Conservation (phyloP, 2,113 vertebrate genomes). For the Corvus hawaiiensis region DNA sequence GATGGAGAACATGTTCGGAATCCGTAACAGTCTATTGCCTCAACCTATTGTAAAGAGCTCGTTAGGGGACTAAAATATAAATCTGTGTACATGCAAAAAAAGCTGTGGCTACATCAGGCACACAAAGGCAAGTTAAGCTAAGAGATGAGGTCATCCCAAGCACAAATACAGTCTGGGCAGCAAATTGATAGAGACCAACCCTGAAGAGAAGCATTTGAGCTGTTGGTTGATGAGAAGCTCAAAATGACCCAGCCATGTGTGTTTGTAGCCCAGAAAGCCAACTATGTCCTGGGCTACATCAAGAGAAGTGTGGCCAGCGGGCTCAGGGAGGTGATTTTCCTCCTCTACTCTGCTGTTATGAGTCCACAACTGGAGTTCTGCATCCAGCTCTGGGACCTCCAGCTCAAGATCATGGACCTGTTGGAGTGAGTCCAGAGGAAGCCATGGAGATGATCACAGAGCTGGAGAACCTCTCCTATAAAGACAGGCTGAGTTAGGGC, state of each 20-base stretch:
- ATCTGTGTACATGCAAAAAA: background rate
- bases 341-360: background rate
- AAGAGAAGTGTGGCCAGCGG: background rate
- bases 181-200: background rate
- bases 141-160: background rate
- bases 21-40: background rate
- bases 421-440: background rate
- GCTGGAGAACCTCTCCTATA: background rate
- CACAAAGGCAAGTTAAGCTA: background rate
- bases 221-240: background rate
- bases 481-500: background rate
- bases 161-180: background rate
- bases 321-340: background rate
- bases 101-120: background rate
- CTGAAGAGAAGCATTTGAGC: background rate
- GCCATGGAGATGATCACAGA: too few species aligned
- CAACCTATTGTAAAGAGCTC: background rate
- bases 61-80: background rate
- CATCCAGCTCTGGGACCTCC: too few species aligned
- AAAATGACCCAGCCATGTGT: background rate
- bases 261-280: background rate
- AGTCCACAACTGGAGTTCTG: background rate
- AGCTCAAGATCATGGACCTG: background rate
- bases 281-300: background rate
- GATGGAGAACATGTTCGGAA: background rate